phyloP scores from a whole-genome alignment of 2,797 vertebrate species.

The Enteromius viviparus region DNA sequence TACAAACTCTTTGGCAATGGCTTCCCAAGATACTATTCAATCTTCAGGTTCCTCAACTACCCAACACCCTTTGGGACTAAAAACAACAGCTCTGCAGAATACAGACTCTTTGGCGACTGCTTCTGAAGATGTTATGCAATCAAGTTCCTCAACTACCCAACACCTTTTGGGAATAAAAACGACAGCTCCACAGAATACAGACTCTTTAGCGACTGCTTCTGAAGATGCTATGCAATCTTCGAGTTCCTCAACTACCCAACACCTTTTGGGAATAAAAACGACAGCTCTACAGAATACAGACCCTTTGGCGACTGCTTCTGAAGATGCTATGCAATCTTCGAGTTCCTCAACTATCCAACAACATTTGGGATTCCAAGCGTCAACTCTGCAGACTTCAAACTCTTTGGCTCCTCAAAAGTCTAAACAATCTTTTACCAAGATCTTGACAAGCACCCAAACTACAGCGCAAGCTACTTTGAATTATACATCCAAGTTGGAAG shows the following conservation, averaged over 20 bases:
- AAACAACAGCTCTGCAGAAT: background rate
- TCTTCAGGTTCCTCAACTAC: background rate
- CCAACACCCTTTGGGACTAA: conserved; percentile 18
- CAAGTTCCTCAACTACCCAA: background rate
- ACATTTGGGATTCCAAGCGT: background rate
- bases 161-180: conserved; percentile 16
- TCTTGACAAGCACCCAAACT: background rate
- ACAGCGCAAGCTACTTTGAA: background rate
- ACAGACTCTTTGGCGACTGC: background rate
- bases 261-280: conserved; percentile 11
- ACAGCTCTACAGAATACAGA: background rate
- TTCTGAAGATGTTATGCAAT: background rate
- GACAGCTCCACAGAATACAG: background rate
- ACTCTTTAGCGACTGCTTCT: background rate
- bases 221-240: background rate
- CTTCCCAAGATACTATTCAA: background rate
- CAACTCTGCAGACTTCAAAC: background rate
- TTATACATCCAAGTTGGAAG: background rate
- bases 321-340: background rate
- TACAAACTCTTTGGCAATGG: background rate
- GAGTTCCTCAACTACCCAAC: background rate
- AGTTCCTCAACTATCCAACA: background rate
- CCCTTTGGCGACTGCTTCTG: background rate
- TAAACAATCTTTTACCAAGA: background rate
- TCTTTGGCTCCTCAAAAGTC: background rate